phyloP scores from a whole-genome alignment of 2,888 invertebrate genomes.

The Agrochola circellaris region DNA sequence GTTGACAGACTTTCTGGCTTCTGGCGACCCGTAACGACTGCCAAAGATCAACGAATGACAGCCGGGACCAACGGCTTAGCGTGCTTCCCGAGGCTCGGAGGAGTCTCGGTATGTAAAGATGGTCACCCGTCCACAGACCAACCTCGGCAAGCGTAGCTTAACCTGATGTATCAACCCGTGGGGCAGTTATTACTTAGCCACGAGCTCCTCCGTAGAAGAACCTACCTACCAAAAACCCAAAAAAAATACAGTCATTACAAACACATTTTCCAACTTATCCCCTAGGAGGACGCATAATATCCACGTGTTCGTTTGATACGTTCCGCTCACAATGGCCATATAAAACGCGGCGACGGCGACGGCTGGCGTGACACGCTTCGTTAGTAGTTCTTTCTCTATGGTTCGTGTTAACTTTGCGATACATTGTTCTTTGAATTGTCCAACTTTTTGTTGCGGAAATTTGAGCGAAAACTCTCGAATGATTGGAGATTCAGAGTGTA shows the following conservation, averaged over 20 bases:
- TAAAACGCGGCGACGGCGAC: slow-evolving; percentile 78
- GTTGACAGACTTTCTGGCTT: too few species aligned
- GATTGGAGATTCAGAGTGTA: not conserved
- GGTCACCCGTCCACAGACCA: too few species aligned
- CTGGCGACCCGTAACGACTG: too few species aligned
- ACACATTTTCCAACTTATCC: slow-evolving; percentile 27
- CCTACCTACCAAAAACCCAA: not conserved
- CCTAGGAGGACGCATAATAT: slow-evolving; percentile 66
- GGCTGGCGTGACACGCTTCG: slow-evolving; percentile 77
- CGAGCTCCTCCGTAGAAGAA: too few species aligned
- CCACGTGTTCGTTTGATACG: slow-evolving; percentile 71
- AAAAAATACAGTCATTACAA: slow-evolving; percentile 24
- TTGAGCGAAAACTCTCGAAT: not conserved
- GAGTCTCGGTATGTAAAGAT: too few species aligned
- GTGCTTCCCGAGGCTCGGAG: too few species aligned
- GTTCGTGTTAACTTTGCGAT: slow-evolving; percentile 58
- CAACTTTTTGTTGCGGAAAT: slow-evolving; percentile 5
- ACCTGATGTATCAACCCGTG: too few species aligned
- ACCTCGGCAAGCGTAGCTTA: too few species aligned
- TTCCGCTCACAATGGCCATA: slow-evolving; percentile 73
- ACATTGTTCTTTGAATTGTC: slow-evolving; percentile 29
- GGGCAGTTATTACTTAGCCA: too few species aligned
- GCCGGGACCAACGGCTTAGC: too few species aligned
- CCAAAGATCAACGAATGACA: too few species aligned
- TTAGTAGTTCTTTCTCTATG: slow-evolving; percentile 78